Conservation (phyloP, 2,113 vertebrate genomes). For the Vidua chalybeata region DNA sequence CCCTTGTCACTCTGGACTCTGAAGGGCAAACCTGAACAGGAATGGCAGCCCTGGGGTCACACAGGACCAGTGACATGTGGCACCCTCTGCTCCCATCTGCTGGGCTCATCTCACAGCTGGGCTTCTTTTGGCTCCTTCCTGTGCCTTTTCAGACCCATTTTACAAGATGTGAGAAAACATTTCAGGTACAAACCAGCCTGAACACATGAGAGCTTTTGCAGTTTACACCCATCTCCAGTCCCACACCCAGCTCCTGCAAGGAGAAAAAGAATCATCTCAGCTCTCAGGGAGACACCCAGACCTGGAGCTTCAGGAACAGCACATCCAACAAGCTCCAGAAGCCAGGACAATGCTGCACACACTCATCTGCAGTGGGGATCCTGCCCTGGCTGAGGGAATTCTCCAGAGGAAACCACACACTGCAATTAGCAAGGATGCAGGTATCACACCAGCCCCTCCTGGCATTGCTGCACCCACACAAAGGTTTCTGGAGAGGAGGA, state of each 20-base stretch:
- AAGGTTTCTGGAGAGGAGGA: slow-evolving; percentile 19
- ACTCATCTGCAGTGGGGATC: not conserved
- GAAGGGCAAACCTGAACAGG: not conserved
- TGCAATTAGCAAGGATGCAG: not conserved
- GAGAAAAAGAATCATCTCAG: not conserved
- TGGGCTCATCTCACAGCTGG: not conserved
- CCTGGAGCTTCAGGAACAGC: not conserved
- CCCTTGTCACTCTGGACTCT: not conserved
- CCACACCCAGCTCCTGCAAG: not conserved
- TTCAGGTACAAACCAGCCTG: not conserved
- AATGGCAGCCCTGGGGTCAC: not conserved
- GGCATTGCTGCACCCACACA: not conserved
- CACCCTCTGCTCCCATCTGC: not conserved
- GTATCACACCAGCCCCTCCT: not conserved
- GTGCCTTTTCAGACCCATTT: not conserved
- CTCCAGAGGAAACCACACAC: not conserved
- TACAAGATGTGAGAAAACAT: not conserved
- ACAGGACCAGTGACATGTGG: not conserved
- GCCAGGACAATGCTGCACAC: not conserved
- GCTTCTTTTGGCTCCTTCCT: not conserved
- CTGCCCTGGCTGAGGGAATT: not conserved
- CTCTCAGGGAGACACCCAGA: not conserved
- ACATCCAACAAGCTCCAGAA: not conserved
- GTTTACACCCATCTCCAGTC: not conserved
- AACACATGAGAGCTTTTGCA: not conserved